Conservation (phyloP, 2,888 invertebrate species). For the Augochlorella aurata region DNA sequence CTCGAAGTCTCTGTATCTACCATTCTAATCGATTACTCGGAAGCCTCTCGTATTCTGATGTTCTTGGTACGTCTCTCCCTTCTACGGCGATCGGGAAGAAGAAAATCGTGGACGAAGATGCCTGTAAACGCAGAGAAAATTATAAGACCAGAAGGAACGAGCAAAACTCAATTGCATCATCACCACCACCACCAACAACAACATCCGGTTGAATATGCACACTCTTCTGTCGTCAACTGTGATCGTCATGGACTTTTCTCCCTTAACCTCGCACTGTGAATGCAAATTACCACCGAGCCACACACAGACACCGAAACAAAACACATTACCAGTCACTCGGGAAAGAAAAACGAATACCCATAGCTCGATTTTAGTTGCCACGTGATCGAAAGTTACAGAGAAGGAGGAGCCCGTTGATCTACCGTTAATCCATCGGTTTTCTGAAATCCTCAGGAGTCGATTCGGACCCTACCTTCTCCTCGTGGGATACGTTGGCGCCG, state of each 20-base stretch:
- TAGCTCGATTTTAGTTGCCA: background rate
- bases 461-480: slow-evolving; percentile 19
- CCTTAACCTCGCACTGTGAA: slow-evolving; percentile 54
- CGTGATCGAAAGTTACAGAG: slow-evolving; percentile 16
- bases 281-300: slow-evolving; percentile 61
- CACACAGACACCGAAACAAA: slow-evolving; percentile 34
- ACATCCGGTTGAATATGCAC: slow-evolving; percentile 22
- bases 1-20: slow-evolving; percentile 53
- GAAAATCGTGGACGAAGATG: slow-evolving; percentile 19
- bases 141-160: background rate
- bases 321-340: background rate
- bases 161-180: background rate
- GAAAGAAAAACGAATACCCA: background rate
- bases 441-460: slow-evolving; percentile 24
- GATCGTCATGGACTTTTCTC: slow-evolving; percentile 42
- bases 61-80: slow-evolving; percentile 34
- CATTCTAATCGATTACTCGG: slow-evolving; percentile 32
- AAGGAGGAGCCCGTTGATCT: background rate
- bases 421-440: slow-evolving; percentile 8
- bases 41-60: slow-evolving; percentile 46
- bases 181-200: slow-evolving; percentile 16
- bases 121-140: background rate
- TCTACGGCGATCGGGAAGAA: slow-evolving; percentile 14
- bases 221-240: slow-evolving; percentile 44
- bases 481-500: background rate